Conservation (phyloP, 1,140 invertebrate species). For the Aphelinus atriplicis region DNA sequence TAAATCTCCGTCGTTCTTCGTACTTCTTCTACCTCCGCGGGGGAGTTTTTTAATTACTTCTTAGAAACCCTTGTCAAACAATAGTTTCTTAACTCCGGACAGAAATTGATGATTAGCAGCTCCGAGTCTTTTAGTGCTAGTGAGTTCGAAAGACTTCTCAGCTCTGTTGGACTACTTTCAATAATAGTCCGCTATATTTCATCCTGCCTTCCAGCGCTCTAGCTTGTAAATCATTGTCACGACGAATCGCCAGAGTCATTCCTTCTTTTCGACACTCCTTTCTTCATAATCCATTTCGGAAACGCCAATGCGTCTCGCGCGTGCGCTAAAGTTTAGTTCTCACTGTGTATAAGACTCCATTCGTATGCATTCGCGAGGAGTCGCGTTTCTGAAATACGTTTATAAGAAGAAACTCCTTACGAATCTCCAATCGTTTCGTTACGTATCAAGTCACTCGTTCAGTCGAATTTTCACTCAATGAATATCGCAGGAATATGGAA, state of each 20-base stretch:
- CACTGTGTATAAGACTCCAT: background rate
- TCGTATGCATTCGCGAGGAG: too few relatives aligned
- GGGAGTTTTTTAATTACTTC: constrained; percentile 11
- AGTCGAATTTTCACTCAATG: too few relatives aligned
- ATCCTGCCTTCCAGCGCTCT: background rate
- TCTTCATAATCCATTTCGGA: background rate
- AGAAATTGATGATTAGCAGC: constrained; percentile 26
- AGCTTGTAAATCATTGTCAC: constrained; percentile 15
- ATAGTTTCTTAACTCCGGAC: background rate
- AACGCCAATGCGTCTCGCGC: too few relatives aligned
- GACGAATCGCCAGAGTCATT: background rate
- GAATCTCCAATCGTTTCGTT: too few relatives aligned
- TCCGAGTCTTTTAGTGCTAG: background rate
- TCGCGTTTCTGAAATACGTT: too few relatives aligned
- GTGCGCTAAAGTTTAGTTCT: background rate
- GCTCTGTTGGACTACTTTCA: constrained; percentile 9
- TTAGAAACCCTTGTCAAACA: background rate
- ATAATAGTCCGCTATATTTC: constrained; percentile 18
- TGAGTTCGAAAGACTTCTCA: constrained; percentile 14
- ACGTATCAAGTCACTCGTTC: too few relatives aligned
- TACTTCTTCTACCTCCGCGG: background rate
- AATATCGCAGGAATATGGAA: too few relatives aligned
- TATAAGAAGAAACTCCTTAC: too few relatives aligned
- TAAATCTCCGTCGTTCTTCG: background rate
- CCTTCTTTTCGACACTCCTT: constrained; percentile 1